phyloP scores from a whole-genome alignment of 2,113 vertebrate genomes.

The Rhinichthys klamathensis region DNA sequence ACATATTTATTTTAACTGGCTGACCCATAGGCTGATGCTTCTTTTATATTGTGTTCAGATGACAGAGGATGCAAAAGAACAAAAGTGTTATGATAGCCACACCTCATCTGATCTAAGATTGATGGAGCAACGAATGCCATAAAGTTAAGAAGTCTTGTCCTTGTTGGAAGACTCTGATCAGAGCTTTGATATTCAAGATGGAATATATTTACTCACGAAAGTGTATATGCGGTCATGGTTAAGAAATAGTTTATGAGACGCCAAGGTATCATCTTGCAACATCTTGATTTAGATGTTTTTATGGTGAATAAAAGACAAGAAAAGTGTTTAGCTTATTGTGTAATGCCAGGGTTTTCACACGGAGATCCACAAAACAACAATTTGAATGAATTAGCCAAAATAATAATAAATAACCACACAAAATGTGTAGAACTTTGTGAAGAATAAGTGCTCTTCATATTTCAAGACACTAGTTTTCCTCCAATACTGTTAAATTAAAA shows the following conservation, averaged over 20 bases:
- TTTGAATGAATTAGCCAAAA: neutral
- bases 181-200: conserved; percentile 9
- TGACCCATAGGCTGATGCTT: neutral
- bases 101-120: conserved; percentile 10
- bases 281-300: too few species aligned
- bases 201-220: neutral
- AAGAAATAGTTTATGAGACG: neutral
- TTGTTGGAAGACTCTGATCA: neutral
- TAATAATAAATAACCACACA: neutral
- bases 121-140: neutral
- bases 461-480: neutral
- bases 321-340: too few species aligned
- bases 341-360: too few species aligned
- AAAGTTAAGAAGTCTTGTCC: neutral
- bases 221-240: neutral
- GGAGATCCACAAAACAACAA: neutral
- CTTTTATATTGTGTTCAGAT: conserved; percentile 7
- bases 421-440: neutral
- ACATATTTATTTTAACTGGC: conserved; percentile 28
- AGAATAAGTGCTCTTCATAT: neutral
- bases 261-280: too few species aligned
- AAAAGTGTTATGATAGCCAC: conserved; percentile 18
- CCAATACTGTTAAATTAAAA: neutral
- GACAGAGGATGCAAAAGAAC: neutral
- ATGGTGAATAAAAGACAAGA: too few species aligned